Evolutionary conservation across 2,113 vertebrate genomes (phyloP).

Genomic region (Caranx melampygus): DNA sequence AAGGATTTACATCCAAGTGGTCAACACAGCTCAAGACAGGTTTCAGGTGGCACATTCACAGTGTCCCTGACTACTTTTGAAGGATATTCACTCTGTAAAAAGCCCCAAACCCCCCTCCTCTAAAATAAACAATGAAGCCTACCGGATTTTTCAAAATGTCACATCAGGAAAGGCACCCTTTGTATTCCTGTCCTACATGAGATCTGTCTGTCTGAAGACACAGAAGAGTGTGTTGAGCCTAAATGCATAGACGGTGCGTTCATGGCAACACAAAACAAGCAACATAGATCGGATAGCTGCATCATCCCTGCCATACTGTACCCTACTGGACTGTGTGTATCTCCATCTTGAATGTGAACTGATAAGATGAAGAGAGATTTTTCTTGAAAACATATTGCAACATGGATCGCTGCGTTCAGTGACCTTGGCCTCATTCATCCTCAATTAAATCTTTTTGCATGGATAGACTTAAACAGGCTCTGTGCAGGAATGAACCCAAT

Average conservation of each 20-base stretch:
- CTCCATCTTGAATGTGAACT: constrained; percentile 19
- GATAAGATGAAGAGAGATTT: constrained; percentile 40
- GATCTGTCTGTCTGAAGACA: constrained; percentile 53
- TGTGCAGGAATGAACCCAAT: constrained; percentile 57
- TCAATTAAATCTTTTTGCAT: constrained; percentile 37
- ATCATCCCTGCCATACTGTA: constrained; percentile 18
- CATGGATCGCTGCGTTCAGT: constrained; percentile 30
- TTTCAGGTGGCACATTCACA: constrained; percentile 64
- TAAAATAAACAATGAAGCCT: constrained; percentile 30
- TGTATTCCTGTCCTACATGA: constrained; percentile 53
- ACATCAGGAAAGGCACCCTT: constrained; percentile 73
- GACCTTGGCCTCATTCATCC: constrained; percentile 40
- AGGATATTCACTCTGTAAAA: constrained; percentile 39
- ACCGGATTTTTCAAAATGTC: constrained; percentile 49
- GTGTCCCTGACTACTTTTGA: constrained; percentile 57
- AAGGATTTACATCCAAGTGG: constrained; percentile 70
- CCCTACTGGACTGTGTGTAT: background rate
- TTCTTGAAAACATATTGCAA: constrained; percentile 37
- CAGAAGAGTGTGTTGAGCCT: constrained; percentile 38
- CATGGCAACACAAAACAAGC: constrained; percentile 56
- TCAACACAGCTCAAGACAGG: constrained; percentile 56
- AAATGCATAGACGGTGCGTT: constrained; percentile 68
- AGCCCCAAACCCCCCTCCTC: constrained; percentile 2
- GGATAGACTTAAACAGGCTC: constrained; percentile 57
- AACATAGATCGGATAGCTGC: constrained; percentile 18